phyloP scores from a whole-genome alignment of 2,888 invertebrate species.

The Drosophila barbarae region DNA sequence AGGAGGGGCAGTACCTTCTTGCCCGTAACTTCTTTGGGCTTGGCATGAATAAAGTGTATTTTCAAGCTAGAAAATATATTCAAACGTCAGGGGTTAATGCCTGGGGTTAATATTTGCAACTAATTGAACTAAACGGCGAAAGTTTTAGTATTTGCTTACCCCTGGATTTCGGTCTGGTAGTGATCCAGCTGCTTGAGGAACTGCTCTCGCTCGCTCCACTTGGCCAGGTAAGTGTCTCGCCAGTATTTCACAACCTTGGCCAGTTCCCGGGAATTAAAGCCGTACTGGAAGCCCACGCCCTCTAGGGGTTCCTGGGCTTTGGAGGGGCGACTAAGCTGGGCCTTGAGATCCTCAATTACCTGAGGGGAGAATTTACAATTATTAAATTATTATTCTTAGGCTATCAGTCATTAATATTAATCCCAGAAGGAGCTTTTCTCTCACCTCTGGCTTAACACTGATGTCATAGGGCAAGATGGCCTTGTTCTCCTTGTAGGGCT shows the following conservation, averaged over 20 bases:
- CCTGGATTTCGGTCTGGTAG: conserved; percentile 87
- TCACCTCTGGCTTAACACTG: conserved; percentile 68
- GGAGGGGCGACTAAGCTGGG: conserved; percentile 82
- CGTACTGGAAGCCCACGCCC: conserved; percentile 87
- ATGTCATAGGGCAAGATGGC: conserved; percentile 73
- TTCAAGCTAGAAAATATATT: conserved; percentile 68
- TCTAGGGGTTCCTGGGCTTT: conserved; percentile 83
- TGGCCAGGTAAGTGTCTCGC: conserved; percentile 86
- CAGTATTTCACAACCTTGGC: conserved; percentile 87
- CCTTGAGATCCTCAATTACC: conserved; percentile 83
- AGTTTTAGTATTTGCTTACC: conserved; percentile 68
- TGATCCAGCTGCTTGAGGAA: conserved; percentile 88
- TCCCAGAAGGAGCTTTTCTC: not conserved
- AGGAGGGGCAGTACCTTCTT: conserved; percentile 84
- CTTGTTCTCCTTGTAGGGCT: conserved; percentile 71
- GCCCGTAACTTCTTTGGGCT: conserved; percentile 80
- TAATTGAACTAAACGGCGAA: not conserved
- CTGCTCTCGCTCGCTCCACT: conserved; percentile 84
- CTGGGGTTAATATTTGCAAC: not conserved
- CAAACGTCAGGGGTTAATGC: not conserved
- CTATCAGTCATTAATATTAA: not conserved
- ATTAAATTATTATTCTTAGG: not conserved
- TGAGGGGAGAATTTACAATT: conserved; percentile 50
- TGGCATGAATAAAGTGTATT: conserved; percentile 87
- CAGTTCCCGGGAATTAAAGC: conserved; percentile 87